phyloP scores from a whole-genome alignment of 2,113 vertebrate species.

The Aptenodytes patagonicus region DNA sequence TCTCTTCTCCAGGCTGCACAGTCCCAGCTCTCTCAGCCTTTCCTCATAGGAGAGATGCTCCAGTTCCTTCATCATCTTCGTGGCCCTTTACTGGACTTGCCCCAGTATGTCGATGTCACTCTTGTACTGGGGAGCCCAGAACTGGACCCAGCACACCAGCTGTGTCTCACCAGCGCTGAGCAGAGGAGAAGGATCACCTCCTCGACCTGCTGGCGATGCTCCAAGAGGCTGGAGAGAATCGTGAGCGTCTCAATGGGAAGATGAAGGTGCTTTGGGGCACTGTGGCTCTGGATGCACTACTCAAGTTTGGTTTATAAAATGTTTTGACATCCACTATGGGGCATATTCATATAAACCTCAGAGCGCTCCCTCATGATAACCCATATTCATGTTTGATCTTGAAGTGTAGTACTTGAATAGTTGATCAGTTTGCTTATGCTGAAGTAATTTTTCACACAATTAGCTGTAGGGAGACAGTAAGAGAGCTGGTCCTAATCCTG shows the following conservation, averaged over 20 bases:
- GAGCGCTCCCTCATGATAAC: not conserved
- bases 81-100: not conserved
- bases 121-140: not conserved
- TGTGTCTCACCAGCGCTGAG: not conserved
- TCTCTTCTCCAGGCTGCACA: not conserved
- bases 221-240: not conserved
- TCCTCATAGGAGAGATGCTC: not conserved
- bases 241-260: not conserved
- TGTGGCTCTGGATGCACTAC: not conserved
- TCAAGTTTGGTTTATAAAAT: not conserved
- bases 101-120: not conserved
- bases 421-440: not conserved
- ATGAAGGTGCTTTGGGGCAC: not conserved
- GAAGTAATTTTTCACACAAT: not conserved
- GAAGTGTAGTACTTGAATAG: not conserved
- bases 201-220: not conserved
- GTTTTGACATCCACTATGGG: not conserved
- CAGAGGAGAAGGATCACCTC: not conserved
- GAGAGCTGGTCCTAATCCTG: not conserved
- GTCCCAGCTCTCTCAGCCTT: not conserved
- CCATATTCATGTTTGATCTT: not conserved
- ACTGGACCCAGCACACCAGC: not conserved
- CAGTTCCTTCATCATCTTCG: not conserved
- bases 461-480: not conserved
- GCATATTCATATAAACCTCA: not conserved